Evolutionary conservation across 1,140 invertebrate species (phyloP), one percentile per base, ranked within the genome.

Genomic region (Aphelinus certus): DNA sequence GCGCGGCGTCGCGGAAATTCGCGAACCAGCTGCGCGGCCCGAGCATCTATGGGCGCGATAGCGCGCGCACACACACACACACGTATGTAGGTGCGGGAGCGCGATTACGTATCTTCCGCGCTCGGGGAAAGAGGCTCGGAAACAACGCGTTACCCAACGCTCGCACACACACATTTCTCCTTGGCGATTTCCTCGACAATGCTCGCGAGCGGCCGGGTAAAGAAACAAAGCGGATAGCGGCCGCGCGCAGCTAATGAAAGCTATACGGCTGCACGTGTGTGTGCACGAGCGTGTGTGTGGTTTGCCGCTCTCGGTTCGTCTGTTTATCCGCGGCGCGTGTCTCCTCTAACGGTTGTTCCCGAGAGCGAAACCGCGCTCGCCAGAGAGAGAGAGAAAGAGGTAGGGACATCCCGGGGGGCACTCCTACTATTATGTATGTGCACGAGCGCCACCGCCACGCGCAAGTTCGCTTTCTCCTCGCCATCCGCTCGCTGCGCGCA

Each of bases 401-500:
- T n/a, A 9, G 5, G 62, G 58, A 67, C 68, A 76, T 76, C 69
- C 69, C 67, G 26, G 26, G 26, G 58, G 75, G 75, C 75, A 76
- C 75, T 76, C 75, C 75, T 72, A 76, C 75, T 76, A 76, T 76
- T 76, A 76, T 76, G 75, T 71, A 72, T 57, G 75, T 57, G 69
- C 75, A 71, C 69, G 26, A 53, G 51, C 51, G 75, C 66, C 71
- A 42, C 60, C n/a, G 9, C 48, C 2, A 43, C 47, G 56, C 72
- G 6, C 49, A 51, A 65, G 67, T 61, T 76, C 68, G 67, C 74
- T 76, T 71, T 76, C 74, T 76, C 74, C 72, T 74, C 58, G n/a
- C 3, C 10, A 46, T n/a, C 48, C 69, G 51, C 61, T 43, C 60
- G 51, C 61, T 26, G 26, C 49, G 53, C 49, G 42, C 7, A 47